Conservation (phyloP, 2,797 vertebrate species). For the Pteropus rufus region DNA sequence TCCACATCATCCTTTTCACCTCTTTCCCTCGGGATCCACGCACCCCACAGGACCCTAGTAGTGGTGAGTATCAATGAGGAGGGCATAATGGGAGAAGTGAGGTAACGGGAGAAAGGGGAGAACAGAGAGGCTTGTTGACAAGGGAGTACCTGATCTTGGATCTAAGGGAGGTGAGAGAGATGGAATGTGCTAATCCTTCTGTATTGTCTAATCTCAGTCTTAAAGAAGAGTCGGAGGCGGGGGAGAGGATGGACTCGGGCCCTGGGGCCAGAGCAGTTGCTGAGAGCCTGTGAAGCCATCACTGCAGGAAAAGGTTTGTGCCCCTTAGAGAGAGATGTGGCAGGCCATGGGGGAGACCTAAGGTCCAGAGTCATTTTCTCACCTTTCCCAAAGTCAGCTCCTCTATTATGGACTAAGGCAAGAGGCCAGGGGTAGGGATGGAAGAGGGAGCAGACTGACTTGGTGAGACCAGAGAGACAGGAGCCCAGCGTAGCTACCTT, state of each 20-base stretch:
- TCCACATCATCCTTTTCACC: slow-evolving; percentile 91
- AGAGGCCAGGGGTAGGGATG: not conserved
- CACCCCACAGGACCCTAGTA: slow-evolving; percentile 58
- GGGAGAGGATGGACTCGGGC: slow-evolving; percentile 87
- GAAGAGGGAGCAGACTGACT: not conserved
- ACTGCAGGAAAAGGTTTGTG: slow-evolving; percentile 88
- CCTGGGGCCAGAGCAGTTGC: slow-evolving; percentile 89
- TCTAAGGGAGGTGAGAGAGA: not conserved
- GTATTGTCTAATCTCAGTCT: slow-evolving; percentile 79
- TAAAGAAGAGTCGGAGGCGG: slow-evolving; percentile 90
- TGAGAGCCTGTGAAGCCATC: slow-evolving; percentile 91
- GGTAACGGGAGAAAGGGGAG: not conserved
- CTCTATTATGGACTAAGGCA: rapidly evolving
- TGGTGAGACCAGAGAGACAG: not conserved
- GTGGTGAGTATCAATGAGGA: slow-evolving; percentile 68
- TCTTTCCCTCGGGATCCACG: slow-evolving; percentile 89
- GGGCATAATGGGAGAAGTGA: not conserved
- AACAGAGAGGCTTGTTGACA: not conserved
- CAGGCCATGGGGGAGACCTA: not conserved
- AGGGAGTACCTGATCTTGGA: not conserved
- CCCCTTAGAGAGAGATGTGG: not conserved
- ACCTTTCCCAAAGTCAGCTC: not conserved
- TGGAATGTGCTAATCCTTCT: not conserved
- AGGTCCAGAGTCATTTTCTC: not conserved
- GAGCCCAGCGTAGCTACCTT: not conserved